Evolutionary conservation across 2,888 invertebrate species (phyloP).

Genomic region (Meta bourneti): DNA sequence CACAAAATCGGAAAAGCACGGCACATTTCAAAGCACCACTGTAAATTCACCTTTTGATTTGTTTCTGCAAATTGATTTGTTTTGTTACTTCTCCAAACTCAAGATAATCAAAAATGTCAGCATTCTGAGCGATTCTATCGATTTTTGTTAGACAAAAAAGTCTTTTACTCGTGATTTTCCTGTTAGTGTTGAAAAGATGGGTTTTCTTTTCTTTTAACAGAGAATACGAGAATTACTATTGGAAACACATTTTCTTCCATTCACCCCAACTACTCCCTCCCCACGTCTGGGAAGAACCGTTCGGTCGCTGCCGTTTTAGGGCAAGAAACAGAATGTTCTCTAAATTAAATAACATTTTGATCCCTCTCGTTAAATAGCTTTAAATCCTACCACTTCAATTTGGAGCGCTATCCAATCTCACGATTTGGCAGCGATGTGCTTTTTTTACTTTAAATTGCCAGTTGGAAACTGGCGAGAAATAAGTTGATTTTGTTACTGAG

Average conservation of each 20-base stretch:
- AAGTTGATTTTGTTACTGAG: not conserved
- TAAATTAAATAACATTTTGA: not conserved
- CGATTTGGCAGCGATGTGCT: not conserved
- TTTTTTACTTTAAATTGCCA: not conserved
- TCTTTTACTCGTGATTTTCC: not conserved
- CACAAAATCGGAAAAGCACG: not conserved
- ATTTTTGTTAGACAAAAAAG: not conserved
- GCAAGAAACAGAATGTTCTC: not conserved
- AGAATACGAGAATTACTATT: not conserved
- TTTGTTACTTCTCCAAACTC: not conserved
- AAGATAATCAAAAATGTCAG: not conserved
- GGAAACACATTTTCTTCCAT: not conserved
- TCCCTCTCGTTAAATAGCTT: slow-evolving; percentile 1
- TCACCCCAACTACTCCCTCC: not conserved
- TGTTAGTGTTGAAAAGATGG: slow-evolving; percentile 1
- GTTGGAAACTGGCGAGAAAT: not conserved
- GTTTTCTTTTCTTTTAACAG: not conserved
- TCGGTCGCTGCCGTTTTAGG: not conserved
- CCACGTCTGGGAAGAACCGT: not conserved
- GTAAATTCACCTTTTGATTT: not conserved
- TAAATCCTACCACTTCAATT: not conserved
- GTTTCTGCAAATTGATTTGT: not conserved
- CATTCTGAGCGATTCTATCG: not conserved
- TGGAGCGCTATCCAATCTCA: not conserved
- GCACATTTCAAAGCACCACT: not conserved